Evolutionary conservation across 2,797 vertebrate species (phyloP), one percentile per base, ranked within the genome.

Genomic region (Bovichtus variegatus): DNA sequence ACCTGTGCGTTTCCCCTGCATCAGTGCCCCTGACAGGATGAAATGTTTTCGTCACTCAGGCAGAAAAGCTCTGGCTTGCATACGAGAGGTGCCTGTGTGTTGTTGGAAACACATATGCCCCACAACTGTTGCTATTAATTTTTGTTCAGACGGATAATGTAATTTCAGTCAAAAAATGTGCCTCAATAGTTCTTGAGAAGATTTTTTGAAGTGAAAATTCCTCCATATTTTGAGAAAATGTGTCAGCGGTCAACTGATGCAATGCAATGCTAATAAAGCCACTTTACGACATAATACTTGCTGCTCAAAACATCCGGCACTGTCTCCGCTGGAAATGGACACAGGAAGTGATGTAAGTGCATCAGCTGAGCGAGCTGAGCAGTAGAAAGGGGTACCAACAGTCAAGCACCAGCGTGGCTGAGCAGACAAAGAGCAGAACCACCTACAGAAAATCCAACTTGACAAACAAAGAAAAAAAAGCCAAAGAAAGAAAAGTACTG

Each of bases 321-420:
- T 29, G 31, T n/a, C n/a, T 57, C 29, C 3, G 2, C 51, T 59
- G 51, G 36, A 68, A 77, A 77, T 54, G 74, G 67, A 76, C 69
- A 75, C 60, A 71, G 81, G 84, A 86, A 81, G 77, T 83, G 77
- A 83, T 55, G 73, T 55, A 60, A 78, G 0, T 8, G 63, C 43
- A 15, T 25, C 78, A 25, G 65, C 62, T 65, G 51, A 64, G 69
- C 3, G 60, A 74, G 25, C 5, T 9, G 18, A 60, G 74, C 41
- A 63, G 62, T 71, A 74, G 19, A n/a, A 58, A 64, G 57, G 36
- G 61, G 19, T 51, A 29, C 27, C 44, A 80, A 25, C 31, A 44
- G 58, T 13, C 34, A 25, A 74, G 41, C 75, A 36, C 23, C 29
- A 2, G 29, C 7, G 12, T 40, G 65, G 62, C 58, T 34, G 41